Conservation (phyloP, 2,113 vertebrate genomes). For the Toxotes jaculatrix region DNA sequence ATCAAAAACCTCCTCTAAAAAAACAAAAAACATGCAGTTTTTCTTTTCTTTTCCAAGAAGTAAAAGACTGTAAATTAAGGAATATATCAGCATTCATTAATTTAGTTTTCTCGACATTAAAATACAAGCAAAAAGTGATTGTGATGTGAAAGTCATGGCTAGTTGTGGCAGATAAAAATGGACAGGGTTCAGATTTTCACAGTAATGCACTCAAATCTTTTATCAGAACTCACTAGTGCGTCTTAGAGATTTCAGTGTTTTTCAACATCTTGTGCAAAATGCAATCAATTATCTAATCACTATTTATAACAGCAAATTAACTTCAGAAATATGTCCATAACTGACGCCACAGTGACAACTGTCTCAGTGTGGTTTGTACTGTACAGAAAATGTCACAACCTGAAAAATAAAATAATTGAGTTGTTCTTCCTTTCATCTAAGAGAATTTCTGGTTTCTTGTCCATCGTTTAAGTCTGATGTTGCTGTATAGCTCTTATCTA, state of each 20-base stretch:
- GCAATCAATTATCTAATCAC: too few species aligned
- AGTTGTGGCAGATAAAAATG: background rate
- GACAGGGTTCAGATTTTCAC: too few species aligned
- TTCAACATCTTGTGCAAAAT: background rate
- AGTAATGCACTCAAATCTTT: too few species aligned
- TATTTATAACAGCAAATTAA: background rate
- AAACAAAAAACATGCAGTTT: background rate
- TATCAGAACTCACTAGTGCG: too few species aligned
- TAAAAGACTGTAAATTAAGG: background rate
- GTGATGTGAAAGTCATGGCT: background rate
- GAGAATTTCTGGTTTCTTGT: too few species aligned
- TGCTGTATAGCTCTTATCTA: too few species aligned
- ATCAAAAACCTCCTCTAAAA: conserved; percentile 65
- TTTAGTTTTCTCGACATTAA: background rate
- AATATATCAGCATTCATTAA: too few species aligned
- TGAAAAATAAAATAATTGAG: too few species aligned
- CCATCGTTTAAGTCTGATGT: too few species aligned
- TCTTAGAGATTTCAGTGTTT: background rate
- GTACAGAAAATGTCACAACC: background rate
- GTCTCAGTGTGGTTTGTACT: background rate
- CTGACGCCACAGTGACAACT: background rate
- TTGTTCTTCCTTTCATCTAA: too few species aligned
- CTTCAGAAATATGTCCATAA: background rate
- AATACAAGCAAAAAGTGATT: background rate
- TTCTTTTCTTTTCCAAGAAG: background rate